These are phyloP conservation scores for Gopherus flavomarginatus DNA, from an alignment of 2,113 vertebrate species.

Conservation along the genomic window DNA sequence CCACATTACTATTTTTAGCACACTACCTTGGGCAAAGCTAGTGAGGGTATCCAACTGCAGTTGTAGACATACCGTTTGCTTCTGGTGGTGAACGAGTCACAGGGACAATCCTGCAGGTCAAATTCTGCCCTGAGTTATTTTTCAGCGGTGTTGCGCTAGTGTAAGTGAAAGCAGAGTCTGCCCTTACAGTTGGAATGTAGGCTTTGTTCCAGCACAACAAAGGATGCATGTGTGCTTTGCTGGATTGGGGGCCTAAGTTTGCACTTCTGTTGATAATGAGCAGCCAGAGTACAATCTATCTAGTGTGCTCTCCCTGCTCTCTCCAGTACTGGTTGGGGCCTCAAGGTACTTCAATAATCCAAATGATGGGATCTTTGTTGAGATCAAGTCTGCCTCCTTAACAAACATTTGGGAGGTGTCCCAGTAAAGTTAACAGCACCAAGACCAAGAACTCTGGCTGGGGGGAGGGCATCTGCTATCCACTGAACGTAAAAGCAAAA, in stretches of 20 bases:
- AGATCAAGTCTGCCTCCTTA: too few relatives aligned
- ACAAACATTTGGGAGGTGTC: too few relatives aligned
- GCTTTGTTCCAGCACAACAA: accelerated
- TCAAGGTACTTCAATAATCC: too few relatives aligned
- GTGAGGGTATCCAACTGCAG: not conserved
- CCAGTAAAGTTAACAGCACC: too few relatives aligned
- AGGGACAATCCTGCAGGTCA: not conserved
- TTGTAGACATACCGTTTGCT: not conserved
- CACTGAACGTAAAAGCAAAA: not conserved
- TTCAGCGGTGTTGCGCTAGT: not conserved
- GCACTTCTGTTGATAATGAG: not conserved
- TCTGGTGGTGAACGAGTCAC: not conserved
- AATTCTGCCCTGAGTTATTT: not conserved
- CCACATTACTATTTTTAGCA: too few relatives aligned
- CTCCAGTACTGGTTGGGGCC: not conserved
- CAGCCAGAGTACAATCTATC: accelerated
- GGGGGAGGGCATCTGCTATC: not conserved
- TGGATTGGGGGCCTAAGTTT: not conserved
- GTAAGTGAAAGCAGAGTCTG: not conserved
- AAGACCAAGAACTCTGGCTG: too few relatives aligned
- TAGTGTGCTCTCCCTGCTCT: not conserved
- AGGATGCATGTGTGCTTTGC: accelerated
- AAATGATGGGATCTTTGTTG: too few relatives aligned
- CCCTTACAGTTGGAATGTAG: not conserved
- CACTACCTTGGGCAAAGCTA: too few relatives aligned